Evolutionary conservation across 2,797 vertebrate genomes (phyloP), one percentile per base, ranked within the genome.

Genomic region (Spizella passerina): DNA sequence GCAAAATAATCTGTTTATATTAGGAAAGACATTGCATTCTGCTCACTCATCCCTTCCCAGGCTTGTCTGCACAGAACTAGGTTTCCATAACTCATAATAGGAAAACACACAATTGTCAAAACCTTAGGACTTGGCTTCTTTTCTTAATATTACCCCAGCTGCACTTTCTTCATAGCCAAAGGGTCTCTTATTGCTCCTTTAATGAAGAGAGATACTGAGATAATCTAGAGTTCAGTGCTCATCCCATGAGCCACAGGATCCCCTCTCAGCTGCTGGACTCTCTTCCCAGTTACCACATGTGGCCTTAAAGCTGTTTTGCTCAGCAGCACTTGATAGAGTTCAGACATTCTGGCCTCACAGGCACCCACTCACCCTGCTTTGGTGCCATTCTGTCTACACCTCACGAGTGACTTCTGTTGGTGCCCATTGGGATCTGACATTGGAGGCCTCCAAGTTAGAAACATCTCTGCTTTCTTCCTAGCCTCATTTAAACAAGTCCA

Each of bases 1-100:
- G 79, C 82, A 97, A 66, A 97, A 93, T 91, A 96, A 95, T 95
- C 95, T 96, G 94, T 96, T 93, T 93, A 96, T 91, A 92, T 96
- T 95, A 95, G 94, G 73, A 79, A 90, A 92, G 90, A 83, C 86
- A 92, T 95, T 96, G 85, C 84, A 89, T 97, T 95, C 91, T 94
- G 86, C 84, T 94, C 94, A 83, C 84, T 94, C 95, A 94, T 95
- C 82, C 47, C 84, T 92, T 87, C 79, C 50, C 57, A 92, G 86
- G 66, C 93, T 94, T 96, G 93, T 95, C 92, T 86, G 84, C 86
- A 93, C 94, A 94, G 72, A 79, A 60, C 79, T 94, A 41, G 65
- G 24, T 89, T 90, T 92, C 95, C 34, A 91, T 72, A 91, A 79
- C 44, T 64, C 66, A 9, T 80, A 77, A 77, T 4, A 87, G 46